These are phyloP conservation scores for Odontothrips loti DNA, from an alignment of 2,888 invertebrate species.

Conservation along the genomic window DNA sequence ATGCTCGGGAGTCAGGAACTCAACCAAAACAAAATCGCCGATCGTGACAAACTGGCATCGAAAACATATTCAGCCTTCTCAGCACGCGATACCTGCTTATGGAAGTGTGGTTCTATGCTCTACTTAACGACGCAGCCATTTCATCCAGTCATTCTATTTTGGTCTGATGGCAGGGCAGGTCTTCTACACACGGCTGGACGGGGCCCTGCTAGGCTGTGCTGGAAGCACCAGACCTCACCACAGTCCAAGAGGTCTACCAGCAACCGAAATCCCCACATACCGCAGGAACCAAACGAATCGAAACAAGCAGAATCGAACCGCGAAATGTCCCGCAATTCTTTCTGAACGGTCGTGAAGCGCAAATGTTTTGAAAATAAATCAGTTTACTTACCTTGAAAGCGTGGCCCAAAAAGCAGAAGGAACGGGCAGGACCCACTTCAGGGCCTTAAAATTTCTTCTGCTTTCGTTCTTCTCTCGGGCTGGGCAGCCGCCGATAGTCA, in stretches of 20 bases:
- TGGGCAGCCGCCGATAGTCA: too few species aligned
- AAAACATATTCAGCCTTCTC: neutral
- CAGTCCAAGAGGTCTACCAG: slow-evolving; percentile 15
- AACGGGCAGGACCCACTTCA: slow-evolving; percentile 24
- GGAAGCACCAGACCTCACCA: slow-evolving; percentile 13
- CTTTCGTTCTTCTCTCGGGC: too few species aligned
- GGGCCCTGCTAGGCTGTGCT: slow-evolving; percentile 8
- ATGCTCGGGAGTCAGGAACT: slow-evolving; percentile 22
- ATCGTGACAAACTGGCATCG: neutral
- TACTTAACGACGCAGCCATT: neutral
- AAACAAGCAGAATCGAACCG: neutral
- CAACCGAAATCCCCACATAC: neutral
- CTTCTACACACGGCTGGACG: slow-evolving; percentile 21
- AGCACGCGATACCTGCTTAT: neutral
- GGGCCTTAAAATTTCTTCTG: neutral
- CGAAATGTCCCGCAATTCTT: neutral
- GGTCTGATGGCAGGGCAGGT: slow-evolving; percentile 13
- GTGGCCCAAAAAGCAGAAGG: slow-evolving; percentile 25
- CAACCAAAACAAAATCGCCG: slow-evolving; percentile 5
- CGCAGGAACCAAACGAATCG: neutral
- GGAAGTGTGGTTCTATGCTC: neutral
- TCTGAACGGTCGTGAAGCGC: neutral
- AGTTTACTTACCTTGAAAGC: slow-evolving; percentile 14
- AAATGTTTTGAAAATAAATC: slow-evolving; percentile 13
- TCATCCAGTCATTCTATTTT: slow-evolving; percentile 26